Evolutionary conservation across 2,797 vertebrate genomes (phyloP).

Genomic region (Chaetodon trifasciatus): DNA sequence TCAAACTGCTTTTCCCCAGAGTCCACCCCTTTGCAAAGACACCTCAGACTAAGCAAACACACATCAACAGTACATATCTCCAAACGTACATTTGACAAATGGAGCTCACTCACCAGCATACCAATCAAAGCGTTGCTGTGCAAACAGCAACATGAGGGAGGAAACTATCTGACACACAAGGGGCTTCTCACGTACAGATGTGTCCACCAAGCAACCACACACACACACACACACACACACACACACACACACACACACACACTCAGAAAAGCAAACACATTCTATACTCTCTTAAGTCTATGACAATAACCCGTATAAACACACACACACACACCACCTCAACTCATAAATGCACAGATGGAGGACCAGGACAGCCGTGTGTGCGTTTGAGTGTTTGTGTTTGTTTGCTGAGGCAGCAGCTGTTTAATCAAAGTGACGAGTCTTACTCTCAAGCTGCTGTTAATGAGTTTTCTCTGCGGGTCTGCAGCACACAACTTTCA

Average conservation of each 20-base stretch:
- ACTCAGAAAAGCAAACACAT: constrained; percentile 51
- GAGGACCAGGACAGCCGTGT: constrained; percentile 41
- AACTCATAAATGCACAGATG: constrained; percentile 76
- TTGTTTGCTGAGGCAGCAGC: constrained; percentile 70
- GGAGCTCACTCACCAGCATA: background rate
- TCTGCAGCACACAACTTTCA: constrained; percentile 61
- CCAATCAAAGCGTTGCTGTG: constrained; percentile 18
- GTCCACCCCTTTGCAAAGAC: background rate
- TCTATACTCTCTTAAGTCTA: constrained; percentile 39
- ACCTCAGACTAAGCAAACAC: constrained; percentile 9
- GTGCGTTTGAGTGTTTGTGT: constrained; percentile 48
- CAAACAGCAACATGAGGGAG: constrained; percentile 47
- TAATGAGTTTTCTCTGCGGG: constrained; percentile 75
- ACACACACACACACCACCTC: constrained; percentile 52
- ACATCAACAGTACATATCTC: constrained; percentile 7
- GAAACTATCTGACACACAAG: constrained; percentile 63
- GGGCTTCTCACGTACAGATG: constrained; percentile 59
- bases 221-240: constrained; percentile 9
- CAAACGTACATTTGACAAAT: constrained; percentile 21
- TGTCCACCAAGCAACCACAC: constrained; percentile 45
- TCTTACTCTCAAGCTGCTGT: constrained; percentile 76
- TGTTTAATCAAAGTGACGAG: constrained; percentile 79
- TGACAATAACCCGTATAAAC: constrained; percentile 65
- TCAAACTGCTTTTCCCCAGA: background rate
- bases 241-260: constrained; percentile 19